Evolutionary conservation across 2,797 vertebrate species (phyloP), one percentile per base, ranked within the genome.

Genomic region (Psittacula echo): DNA sequence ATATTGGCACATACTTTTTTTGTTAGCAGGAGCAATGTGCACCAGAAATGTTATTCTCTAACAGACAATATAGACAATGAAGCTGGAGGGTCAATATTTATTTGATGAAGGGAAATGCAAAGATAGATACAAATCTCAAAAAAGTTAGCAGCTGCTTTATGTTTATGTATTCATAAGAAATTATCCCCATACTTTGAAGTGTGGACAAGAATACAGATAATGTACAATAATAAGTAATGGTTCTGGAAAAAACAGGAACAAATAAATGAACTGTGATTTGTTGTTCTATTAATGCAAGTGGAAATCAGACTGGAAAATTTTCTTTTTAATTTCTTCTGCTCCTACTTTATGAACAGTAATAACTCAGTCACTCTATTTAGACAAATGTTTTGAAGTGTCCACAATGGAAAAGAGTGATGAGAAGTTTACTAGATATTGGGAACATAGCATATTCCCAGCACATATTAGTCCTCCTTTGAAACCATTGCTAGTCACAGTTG

Each of bases 131-230:
- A 93, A 76, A 89, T 68, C 27, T 94, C 16, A 61, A 85, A 37
- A 86, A 90, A 73, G 13, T 32, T 54, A 30, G 3, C 26, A 51
- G 5, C 2, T n/a, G 7, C 84, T 90, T 85, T 44, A 79, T 56
- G 34, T 91, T 88, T 68, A 68, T 75, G 50, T 20, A 41, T 91
- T 89, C 54, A n/a, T 90, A 90, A 89, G 62, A 92, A 94, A 85
- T 95, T 45, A 58, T n/a, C 22, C 20, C 23, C 23, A 56, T 54
- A 24, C 37, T 95, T 60, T 74, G 41, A 91, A 75, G 37, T 29
- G 13, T 34, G 19, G 34, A 89, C 70, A 58, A 78, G 51, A 80
- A 74, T 30, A 66, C 51, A 90, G 62, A 11, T 23, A 68, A 87
- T 92, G 74, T 56, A 39, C 74, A 53, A 23, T 65, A 71, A 8